phyloP scores from a whole-genome alignment of 2,888 invertebrate genomes.

The Rapana venosa region DNA sequence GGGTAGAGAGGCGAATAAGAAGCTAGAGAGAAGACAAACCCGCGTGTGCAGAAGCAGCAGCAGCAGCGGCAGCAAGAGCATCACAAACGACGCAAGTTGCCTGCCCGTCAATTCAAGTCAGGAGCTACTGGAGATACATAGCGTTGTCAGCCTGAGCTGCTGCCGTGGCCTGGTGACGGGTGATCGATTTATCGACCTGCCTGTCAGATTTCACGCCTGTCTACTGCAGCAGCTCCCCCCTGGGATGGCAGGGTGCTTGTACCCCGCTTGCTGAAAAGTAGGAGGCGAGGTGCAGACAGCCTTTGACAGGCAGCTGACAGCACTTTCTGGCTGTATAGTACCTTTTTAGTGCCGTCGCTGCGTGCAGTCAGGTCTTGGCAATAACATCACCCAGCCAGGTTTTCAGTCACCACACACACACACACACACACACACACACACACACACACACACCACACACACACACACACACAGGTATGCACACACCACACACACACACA shows the following conservation, averaged over 20 bases:
- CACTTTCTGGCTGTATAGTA: not conserved
- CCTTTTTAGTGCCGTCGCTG: not conserved
- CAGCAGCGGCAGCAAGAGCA: too few species aligned
- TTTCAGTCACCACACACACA: not conserved
- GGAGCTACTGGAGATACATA: too few species aligned
- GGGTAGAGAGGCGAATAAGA: too few species aligned
- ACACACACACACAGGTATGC: not conserved
- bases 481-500: not conserved
- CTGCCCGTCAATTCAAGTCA: too few species aligned
- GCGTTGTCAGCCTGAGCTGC: too few species aligned
- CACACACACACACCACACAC: not conserved
- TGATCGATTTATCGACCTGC: not conserved
- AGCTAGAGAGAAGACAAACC: too few species aligned
- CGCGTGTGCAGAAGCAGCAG: too few species aligned
- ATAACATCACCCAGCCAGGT: too few species aligned
- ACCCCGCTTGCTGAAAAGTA: too few species aligned
- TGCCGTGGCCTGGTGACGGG: too few species aligned
- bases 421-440: not conserved
- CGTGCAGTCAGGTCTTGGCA: not conserved
- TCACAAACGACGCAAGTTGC: too few species aligned
- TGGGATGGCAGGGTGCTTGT: not conserved
- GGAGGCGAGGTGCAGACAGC: not conserved
- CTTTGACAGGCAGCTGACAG: not conserved
- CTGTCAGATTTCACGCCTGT: conserved; percentile 21
- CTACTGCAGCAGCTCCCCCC: not conserved